Base-by-base conservation (phyloP, 2,113 vertebrate genomes). In the Centropus unirufus region DNA sequence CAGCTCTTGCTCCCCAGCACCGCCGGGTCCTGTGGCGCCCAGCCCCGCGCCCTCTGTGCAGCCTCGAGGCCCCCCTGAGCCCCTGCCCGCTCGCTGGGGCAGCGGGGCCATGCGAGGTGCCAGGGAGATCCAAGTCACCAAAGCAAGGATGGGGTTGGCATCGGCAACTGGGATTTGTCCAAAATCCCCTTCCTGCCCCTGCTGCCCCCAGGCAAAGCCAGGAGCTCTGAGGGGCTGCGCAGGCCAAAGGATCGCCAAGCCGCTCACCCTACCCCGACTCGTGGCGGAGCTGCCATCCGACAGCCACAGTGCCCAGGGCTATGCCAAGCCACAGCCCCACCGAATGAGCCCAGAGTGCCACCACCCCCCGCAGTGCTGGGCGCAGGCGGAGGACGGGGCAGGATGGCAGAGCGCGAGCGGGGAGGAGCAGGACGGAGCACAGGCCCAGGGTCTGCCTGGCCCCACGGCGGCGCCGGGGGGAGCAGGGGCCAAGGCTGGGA, bases 401-500 rank as follows among this genome's bases (percentile, higher is more conserved):
- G 11, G 44, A 76, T 47, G 52, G 88, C 83, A 17, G 87, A 83
- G 92, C 40, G 0, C 29, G 30, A 68, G 30, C 44, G 20, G 58
- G 30, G 52, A 57, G 19, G 22, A 78, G 54, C 1, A 2, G 78
- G 49, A 63, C 82, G 83, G 74, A 47, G 70, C 12, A 6, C 1
- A 36, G 26, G 51, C 58, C 80, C 57, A 6, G 0, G 0, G 27
- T 36, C 64, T 27, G 51, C 36, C 51, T 1, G 9, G 68, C 64
- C 64, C 24, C 7, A 44, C 47, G 47, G 14, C 0, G 2, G 44
- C 62, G n/a, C 32, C 16, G 5, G 44, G 0, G 0, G 32, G 32
- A 80, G 62, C 89, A 3, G 2, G 57, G 66, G 22, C 47, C 20
- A 3, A 9, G 46, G 16, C 40, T 6, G 18, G 55, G n/a, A 8